Percentiles rank a stretch among this genome's conserved stretches.
Conservation (phyloP, 2,888 invertebrate genomes). For the Coleophora deauratella region DNA sequence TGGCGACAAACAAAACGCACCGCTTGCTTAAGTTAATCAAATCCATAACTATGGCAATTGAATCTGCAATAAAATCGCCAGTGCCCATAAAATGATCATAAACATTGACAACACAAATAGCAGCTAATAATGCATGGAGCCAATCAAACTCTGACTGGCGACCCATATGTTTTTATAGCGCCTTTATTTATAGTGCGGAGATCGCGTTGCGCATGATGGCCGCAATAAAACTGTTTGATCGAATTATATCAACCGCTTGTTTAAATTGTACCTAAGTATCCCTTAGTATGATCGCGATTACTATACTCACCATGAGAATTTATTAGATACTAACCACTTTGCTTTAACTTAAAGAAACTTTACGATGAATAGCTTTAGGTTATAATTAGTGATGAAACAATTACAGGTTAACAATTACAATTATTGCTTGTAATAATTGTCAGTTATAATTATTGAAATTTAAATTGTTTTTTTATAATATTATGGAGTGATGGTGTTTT, state of each 20-base stretch:
- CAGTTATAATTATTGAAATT: too few species aligned
- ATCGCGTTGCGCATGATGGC: conserved; percentile 48
- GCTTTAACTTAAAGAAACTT: too few species aligned
- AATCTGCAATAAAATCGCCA: conserved; percentile 62
- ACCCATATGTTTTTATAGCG: conserved; percentile 52
- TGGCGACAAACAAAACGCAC: conserved; percentile 45
- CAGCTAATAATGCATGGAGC: conserved; percentile 58
- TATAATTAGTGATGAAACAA: too few species aligned
- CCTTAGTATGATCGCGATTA: conserved; percentile 3
- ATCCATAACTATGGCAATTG: conserved; percentile 60
- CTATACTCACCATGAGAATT: conserved; percentile 1
- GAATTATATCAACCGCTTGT: conserved; percentile 34
- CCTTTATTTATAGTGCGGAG: conserved; percentile 40
- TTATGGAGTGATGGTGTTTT: too few species aligned
- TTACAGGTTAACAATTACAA: too few species aligned
- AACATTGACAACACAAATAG: conserved; percentile 71
- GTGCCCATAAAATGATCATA: conserved; percentile 62
- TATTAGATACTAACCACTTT: too few species aligned
- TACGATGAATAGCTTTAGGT: too few species aligned
- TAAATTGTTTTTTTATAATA: too few species aligned
- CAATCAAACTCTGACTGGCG: conserved; percentile 46
- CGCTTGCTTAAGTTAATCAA: conserved; percentile 63
- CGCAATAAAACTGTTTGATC: conserved; percentile 62
- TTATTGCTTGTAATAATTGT: too few species aligned
- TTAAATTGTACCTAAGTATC: conserved; percentile 13